These are phyloP conservation scores for Oncorhynchus mykiss DNA, from an alignment of 2,113 vertebrate species.

Conservation along the genomic window DNA sequence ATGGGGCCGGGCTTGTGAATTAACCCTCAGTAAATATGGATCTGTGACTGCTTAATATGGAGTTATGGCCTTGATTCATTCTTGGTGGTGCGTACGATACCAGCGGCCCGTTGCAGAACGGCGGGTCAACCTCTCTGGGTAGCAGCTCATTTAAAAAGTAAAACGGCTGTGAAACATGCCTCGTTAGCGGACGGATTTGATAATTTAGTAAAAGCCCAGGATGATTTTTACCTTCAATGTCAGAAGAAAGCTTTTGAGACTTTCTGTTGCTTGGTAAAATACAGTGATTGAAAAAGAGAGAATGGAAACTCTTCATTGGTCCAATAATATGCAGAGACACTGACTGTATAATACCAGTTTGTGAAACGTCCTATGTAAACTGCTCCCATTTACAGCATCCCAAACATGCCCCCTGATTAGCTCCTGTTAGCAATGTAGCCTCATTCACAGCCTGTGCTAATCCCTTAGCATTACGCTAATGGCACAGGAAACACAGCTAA, in stretches of 20 bases:
- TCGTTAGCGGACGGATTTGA: too few species aligned
- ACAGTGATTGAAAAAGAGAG: slow-evolving; percentile 40
- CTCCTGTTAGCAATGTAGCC: slow-evolving; percentile 59
- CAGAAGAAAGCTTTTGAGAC: slow-evolving; percentile 46
- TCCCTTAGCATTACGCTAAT: slow-evolving; percentile 69
- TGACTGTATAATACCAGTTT: too few species aligned
- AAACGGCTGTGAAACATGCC: too few species aligned
- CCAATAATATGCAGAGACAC: slow-evolving; percentile 44
- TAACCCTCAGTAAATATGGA: slow-evolving; percentile 51
- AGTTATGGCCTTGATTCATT: slow-evolving; percentile 53
- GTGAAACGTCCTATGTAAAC: too few species aligned
- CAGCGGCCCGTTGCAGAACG: slow-evolving; percentile 11
- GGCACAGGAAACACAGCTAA: slow-evolving; percentile 65
- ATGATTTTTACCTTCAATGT: slow-evolving; percentile 8
- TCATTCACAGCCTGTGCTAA: slow-evolving; percentile 46
- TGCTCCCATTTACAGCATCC: too few species aligned
- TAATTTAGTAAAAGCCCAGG: too few species aligned
- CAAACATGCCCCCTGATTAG: slow-evolving; percentile 50
- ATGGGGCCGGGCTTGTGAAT: slow-evolving; percentile 20
- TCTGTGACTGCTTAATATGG: slow-evolving; percentile 53
- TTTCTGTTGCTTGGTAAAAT: slow-evolving; percentile 55
- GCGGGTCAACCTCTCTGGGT: slow-evolving; percentile 34
- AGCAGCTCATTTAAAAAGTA: too few species aligned
- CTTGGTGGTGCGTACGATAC: slow-evolving; percentile 5
- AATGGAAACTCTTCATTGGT: slow-evolving; percentile 53